Evolutionary conservation across 2,888 invertebrate species (phyloP).

Genomic region (Phasia obesa): DNA sequence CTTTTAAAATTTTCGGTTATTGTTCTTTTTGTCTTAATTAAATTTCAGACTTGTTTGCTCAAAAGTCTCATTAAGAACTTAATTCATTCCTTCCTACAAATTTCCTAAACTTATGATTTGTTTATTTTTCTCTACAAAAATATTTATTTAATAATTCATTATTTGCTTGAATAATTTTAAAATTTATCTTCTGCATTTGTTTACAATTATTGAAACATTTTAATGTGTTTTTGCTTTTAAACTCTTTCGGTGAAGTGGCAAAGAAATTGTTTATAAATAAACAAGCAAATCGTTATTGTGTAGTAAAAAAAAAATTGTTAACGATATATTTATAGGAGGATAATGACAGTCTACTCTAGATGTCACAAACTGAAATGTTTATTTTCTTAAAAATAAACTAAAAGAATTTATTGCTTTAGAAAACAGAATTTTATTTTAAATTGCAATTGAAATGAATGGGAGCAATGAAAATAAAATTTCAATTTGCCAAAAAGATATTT

Average conservation of each 20-base stretch:
- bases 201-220: too few species aligned
- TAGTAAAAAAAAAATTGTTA: neutral
- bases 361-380: slow-evolving; percentile 27
- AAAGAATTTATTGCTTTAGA: neutral
- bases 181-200: slow-evolving; percentile 5
- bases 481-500: too few species aligned
- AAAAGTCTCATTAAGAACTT: slow-evolving; percentile 5
- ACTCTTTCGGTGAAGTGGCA: slow-evolving; percentile 19
- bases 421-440: slow-evolving; percentile 4
- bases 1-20: neutral
- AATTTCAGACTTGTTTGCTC: slow-evolving; percentile 3
- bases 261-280: slow-evolving; percentile 29
- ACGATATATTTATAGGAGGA: neutral
- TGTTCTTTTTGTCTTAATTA: neutral
- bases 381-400: slow-evolving; percentile 11
- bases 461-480: neutral
- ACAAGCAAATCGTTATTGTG: slow-evolving; percentile 4
- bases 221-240: slow-evolving; percentile 1
- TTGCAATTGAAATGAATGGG: neutral
- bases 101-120: neutral
- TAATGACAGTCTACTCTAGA: slow-evolving; percentile 21
- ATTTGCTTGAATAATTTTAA: slow-evolving; percentile 24
- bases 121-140: slow-evolving; percentile 10
- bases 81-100: neutral
- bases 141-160: slow-evolving; percentile 26